These are phyloP conservation scores for Campodea augens DNA, from an alignment of 1,140 invertebrate genomes.

Conservation along the genomic window DNA sequence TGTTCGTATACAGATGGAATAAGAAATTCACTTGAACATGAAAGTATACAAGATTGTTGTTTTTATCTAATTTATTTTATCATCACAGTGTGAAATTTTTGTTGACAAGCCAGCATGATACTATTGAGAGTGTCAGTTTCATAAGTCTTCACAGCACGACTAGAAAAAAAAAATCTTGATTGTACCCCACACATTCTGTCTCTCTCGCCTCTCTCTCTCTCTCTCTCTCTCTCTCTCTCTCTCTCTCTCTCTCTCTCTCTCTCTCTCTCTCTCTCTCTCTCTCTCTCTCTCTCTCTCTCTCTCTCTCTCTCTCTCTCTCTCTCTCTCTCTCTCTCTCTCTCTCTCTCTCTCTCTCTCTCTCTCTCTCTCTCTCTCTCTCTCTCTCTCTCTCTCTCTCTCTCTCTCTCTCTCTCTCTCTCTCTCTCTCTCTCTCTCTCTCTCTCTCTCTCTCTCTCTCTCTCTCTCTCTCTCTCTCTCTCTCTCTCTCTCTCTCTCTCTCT, in stretches of 20 bases:
- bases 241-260: conserved; percentile 9
- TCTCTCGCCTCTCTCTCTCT: conserved; percentile 7
- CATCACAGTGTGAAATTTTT: not conserved
- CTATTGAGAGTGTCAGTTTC: no score
- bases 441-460: conserved; percentile 9
- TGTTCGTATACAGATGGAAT: no score
- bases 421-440: conserved; percentile 8
- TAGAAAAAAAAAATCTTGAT: no score
- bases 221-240: not conserved
- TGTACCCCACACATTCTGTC: conserved; percentile 19
- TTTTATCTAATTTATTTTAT: not conserved
- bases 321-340: conserved; percentile 9
- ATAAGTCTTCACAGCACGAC: no score
- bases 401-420: conserved; percentile 13
- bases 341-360: conserved; percentile 8
- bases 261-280: conserved; percentile 6
- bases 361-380: not conserved
- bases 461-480: conserved; percentile 10
- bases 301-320: conserved; percentile 6
- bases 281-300: conserved; percentile 3
- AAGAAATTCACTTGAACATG: no score
- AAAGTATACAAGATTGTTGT: no score
- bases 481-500: conserved; percentile 8
- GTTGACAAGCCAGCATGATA: not conserved
- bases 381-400: conserved; percentile 12